phyloP scores from a whole-genome alignment of 2,113 vertebrate species.

The Epinephelus moara region DNA sequence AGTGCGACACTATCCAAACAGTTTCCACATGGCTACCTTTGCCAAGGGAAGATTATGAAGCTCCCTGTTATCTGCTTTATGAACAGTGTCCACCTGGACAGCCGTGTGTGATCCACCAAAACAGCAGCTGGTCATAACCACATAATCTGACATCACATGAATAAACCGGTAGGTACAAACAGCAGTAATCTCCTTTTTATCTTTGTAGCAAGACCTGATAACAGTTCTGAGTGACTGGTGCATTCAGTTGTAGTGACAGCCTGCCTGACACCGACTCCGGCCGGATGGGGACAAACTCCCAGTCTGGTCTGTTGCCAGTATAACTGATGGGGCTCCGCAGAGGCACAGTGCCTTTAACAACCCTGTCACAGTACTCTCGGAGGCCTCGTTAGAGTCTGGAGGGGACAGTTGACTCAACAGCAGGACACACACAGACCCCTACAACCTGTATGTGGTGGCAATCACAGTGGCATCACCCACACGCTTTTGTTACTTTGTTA shows the following conservation, averaged over 20 bases:
- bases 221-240: conserved; percentile 62
- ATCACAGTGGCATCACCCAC: conserved; percentile 23
- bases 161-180: conserved; percentile 62
- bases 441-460: conserved; percentile 18
- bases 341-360: conserved; percentile 53
- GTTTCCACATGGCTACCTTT: conserved; percentile 26
- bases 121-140: conserved; percentile 69
- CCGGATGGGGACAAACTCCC: conserved; percentile 38
- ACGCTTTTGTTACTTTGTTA: conserved; percentile 31
- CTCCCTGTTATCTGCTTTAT: conserved; percentile 72
- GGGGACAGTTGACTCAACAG: conserved; percentile 27
- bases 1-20: conserved; percentile 3
- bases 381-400: conserved; percentile 60
- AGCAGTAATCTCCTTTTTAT: conserved; percentile 69
- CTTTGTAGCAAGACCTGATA: conserved; percentile 63
- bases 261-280: conserved; percentile 36
- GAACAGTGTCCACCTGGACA: conserved; percentile 72
- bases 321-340: conserved; percentile 45
- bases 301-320: conserved; percentile 48
- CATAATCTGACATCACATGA: conserved; percentile 64
- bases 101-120: conserved; percentile 62
- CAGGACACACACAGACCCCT: conserved; percentile 19
- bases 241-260: conserved; percentile 62
- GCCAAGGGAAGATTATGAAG: conserved; percentile 62
- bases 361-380: conserved; percentile 55